These are phyloP conservation scores for Dinoponera quadriceps DNA, from an alignment of 1,140 invertebrate species.

Conservation along the genomic window DNA sequence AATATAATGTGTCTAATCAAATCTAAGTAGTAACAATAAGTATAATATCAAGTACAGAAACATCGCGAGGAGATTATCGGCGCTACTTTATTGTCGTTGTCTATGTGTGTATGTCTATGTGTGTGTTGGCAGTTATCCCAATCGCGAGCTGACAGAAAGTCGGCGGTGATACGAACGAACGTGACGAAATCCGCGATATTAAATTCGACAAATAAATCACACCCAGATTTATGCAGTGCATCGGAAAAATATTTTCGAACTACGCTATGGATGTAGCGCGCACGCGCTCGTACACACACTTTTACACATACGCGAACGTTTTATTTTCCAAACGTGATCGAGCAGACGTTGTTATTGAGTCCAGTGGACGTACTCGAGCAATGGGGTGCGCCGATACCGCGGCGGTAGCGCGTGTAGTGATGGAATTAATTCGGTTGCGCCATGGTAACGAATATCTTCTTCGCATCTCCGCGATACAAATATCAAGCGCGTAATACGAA, in stretches of 20 bases:
- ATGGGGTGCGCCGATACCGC: background rate
- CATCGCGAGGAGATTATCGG: slow-evolving; percentile 19
- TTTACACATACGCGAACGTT: background rate
- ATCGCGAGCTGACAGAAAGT: slow-evolving; percentile 26
- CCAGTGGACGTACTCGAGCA: slow-evolving; percentile 32
- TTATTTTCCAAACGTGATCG: slow-evolving; percentile 57
- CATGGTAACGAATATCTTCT: slow-evolving; percentile 17
- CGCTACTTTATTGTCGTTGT: background rate
- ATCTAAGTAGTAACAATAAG: background rate
- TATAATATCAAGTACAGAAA: background rate
- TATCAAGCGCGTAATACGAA: slow-evolving; percentile 3
- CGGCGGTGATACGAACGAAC: slow-evolving; percentile 17
- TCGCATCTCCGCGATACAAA: background rate
- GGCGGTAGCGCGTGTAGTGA: background rate
- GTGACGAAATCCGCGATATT: slow-evolving; percentile 53
- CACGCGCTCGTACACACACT: background rate
- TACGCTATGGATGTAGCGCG: background rate
- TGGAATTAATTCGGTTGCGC: slow-evolving; percentile 23
- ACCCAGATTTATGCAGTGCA: slow-evolving; percentile 35
- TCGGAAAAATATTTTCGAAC: slow-evolving; percentile 48
- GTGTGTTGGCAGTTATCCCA: background rate
- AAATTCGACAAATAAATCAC: slow-evolving; percentile 52
- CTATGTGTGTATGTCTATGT: background rate
- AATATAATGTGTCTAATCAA: background rate
- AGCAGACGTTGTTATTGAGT: slow-evolving; percentile 53